These are phyloP conservation scores for Venustoraphidia nigricollis DNA, from an alignment of 2,888 invertebrate species.

Conservation along the genomic window DNA sequence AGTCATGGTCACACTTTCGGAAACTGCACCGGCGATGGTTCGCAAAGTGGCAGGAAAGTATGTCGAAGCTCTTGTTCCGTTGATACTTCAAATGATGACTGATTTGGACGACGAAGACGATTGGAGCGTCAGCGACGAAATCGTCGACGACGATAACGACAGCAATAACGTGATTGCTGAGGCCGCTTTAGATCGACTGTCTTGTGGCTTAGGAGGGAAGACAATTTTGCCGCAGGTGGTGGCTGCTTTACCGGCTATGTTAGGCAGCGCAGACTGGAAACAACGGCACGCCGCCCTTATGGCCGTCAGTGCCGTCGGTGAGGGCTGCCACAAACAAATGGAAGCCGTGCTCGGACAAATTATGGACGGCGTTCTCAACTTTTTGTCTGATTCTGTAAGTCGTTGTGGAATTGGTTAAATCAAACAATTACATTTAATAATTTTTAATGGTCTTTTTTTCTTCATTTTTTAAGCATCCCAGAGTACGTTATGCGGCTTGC, in stretches of 20 bases:
- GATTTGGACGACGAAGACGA: conserved; percentile 84
- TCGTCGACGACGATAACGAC: conserved; percentile 85
- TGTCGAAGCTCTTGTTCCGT: conserved; percentile 62
- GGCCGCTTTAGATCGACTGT: conserved; percentile 88
- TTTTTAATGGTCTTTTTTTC: too few species aligned
- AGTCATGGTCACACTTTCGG: conserved; percentile 66
- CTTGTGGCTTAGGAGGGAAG: conserved; percentile 92
- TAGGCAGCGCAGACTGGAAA: conserved; percentile 69
- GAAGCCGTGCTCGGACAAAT: conserved; percentile 85
- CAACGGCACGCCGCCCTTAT: conserved; percentile 93
- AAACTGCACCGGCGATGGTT: conserved; percentile 93
- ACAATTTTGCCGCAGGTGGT: conserved; percentile 83
- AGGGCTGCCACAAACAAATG: conserved; percentile 98
- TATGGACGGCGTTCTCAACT: conserved; percentile 78
- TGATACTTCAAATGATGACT: conserved; percentile 87
- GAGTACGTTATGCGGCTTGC: conserved; percentile 93
- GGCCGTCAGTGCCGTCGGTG: conserved; percentile 96
- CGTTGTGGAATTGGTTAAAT: neutral
- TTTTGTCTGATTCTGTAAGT: conserved; percentile 66
- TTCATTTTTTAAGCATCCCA: conserved; percentile 47
- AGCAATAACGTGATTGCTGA: conserved; percentile 93
- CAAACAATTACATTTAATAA: too few species aligned
- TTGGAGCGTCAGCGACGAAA: conserved; percentile 76
- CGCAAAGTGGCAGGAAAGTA: conserved; percentile 81
- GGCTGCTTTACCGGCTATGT: conserved; percentile 72